Evolutionary conservation across 2,797 vertebrate species (phyloP).

Genomic region (Tolypeutes matacus): DNA sequence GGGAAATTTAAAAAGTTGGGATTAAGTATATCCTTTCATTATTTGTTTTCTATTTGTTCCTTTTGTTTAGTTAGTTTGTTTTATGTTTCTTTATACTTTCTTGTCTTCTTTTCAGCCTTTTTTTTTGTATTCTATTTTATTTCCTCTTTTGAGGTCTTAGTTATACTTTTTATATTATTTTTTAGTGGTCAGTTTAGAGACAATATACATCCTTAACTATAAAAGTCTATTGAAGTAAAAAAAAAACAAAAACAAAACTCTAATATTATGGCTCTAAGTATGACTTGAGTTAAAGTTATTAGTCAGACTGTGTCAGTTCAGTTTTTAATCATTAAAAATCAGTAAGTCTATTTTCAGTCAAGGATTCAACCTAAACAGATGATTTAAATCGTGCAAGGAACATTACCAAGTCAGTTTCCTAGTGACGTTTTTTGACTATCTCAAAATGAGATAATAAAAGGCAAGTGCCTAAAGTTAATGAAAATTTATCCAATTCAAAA

Average conservation of each 20-base stretch:
- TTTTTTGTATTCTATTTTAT: background rate
- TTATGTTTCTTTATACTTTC: background rate
- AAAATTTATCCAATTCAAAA: slow-evolving; percentile 47
- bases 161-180: background rate
- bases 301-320: background rate
- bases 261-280: background rate
- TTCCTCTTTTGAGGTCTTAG: background rate
- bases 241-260: background rate
- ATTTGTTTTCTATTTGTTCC: background rate
- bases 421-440: background rate
- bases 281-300: background rate
- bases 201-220: background rate
- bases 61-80: background rate
- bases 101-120: background rate
- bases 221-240: background rate
- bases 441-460: background rate
- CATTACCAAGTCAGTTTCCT: background rate
- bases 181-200: background rate
- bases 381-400: background rate
- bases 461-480: background rate
- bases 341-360: background rate
- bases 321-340: slow-evolving; percentile 10
- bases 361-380: background rate
- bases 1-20: background rate
- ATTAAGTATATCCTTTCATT: background rate